These are phyloP conservation scores for Emydoidea blandingii DNA, from an alignment of 2,797 vertebrate species.

Conservation along the genomic window DNA sequence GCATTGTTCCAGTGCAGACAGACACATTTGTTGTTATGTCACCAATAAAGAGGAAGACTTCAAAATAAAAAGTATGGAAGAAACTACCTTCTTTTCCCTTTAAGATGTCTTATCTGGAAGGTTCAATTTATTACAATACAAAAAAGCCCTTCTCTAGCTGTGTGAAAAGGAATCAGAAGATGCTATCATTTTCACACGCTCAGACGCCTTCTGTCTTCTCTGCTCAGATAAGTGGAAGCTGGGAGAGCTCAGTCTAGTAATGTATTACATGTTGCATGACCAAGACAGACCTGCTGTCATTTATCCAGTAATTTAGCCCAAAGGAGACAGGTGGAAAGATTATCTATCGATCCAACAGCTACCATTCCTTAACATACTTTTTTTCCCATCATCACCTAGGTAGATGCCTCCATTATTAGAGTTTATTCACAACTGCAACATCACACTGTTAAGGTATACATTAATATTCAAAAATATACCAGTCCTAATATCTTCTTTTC, in stretches of 20 bases:
- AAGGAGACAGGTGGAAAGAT: constrained; percentile 65
- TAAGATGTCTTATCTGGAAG: background rate
- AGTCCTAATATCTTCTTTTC: constrained; percentile 75
- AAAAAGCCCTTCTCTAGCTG: background rate
- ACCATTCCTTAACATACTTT: constrained; percentile 58
- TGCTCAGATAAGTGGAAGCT: constrained; percentile 26
- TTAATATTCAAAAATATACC: constrained; percentile 51
- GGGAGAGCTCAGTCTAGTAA: constrained; percentile 4
- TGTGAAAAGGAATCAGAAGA: background rate
- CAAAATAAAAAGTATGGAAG: rapidly evolving
- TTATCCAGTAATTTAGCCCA: constrained; percentile 70
- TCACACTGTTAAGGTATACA: constrained; percentile 39
- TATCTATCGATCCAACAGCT: constrained; percentile 74
- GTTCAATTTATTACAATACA: background rate
- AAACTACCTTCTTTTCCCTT: background rate
- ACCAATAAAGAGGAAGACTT: background rate
- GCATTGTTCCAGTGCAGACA: background rate
- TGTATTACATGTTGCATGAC: background rate
- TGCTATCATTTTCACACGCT: background rate
- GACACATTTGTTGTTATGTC: background rate
- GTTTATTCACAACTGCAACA: constrained; percentile 64
- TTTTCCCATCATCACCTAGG: constrained; percentile 41
- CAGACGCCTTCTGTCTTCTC: background rate
- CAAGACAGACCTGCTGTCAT: constrained; percentile 30
- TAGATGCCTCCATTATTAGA: constrained; percentile 64